Evolutionary conservation across 2,888 invertebrate species (phyloP), one percentile per base, ranked within the genome.

Genomic region (Chaetogeoica ovagalla): DNA sequence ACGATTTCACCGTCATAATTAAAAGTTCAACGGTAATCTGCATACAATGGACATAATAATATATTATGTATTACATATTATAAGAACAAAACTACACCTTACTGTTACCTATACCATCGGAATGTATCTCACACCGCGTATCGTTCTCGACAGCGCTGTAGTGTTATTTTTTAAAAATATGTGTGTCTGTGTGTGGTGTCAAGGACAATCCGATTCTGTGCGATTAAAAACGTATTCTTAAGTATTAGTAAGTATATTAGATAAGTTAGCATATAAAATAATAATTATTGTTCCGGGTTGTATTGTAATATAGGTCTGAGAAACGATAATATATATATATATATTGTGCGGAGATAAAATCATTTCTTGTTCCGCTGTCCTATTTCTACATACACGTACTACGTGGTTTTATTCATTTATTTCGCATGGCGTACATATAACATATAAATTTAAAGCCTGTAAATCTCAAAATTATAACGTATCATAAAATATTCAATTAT

Each of bases 1-100:
- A n/a, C 37, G n/a, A 74, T 74, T 74, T 30, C 72, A 13, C 52
- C 30, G 72, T 62, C n/a, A 55, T 74, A 74, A 74, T 74, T 65
- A 65, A 17, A 55, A 74, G 37, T 55, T 57, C 21, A 55, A 55
- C 52, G 63, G 55, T n/a, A 21, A 74, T 74, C 55, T 65, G 11
- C 74, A 74, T 74, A 74, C 74, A 74, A 74, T 74, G 63, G 30
- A 65, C 55, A 30, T 15, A 55, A 55, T 57, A 63, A 55, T 52
- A 30, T 30, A 30, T 30, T 2, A 2, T 30, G 30, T 30, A 30
- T 30, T 30, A 30, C 30, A 30, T 4, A 4, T 74, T 39, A 37
- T 19, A 21, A 65, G 17, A 57, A 74, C 63, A 74, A 65, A 30
- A 74, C 65, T 55, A 74, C n/a, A 30, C 73, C 30, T 3, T n/a